Percentiles rank a stretch among this genome's conserved stretches.
phyloP scores from a whole-genome alignment of 2,888 invertebrate species.

The Cynaeus angustus region DNA sequence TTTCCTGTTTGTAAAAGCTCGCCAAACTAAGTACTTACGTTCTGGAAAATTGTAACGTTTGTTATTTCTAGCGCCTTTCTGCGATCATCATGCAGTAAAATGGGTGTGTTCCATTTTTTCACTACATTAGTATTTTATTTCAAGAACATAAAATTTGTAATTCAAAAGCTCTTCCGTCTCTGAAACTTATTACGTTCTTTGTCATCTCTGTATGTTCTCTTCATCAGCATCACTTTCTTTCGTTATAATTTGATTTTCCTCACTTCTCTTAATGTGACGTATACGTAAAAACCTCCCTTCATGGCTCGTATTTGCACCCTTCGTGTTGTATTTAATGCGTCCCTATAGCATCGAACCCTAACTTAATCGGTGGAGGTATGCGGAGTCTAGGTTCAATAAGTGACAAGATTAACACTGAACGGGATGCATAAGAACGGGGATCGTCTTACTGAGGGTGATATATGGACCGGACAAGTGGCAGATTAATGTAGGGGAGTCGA shows the following conservation, averaged over 20 bases:
- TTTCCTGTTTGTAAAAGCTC: no score
- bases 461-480: constrained; percentile 26
- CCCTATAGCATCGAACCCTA: constrained; percentile 5
- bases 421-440: constrained; percentile 24
- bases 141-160: constrained; percentile 16
- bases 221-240: constrained; percentile 3
- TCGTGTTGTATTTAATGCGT: constrained; percentile 22
- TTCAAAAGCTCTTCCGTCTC: constrained; percentile 17
- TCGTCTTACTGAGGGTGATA: constrained; percentile 8
- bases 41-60: no score
- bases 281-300: constrained; percentile 24
- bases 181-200: constrained; percentile 19
- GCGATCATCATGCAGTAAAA: neutral
- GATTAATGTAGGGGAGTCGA: neutral
- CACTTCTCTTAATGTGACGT: constrained; percentile 30
- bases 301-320: constrained; percentile 19
- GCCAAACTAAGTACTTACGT: no score
- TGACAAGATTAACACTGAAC: constrained; percentile 32
- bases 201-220: neutral
- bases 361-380: constrained; percentile 37
- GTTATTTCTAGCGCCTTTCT: neutral
- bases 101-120: constrained; percentile 14
- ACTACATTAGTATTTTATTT: constrained; percentile 10
- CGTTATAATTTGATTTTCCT: constrained; percentile 33
- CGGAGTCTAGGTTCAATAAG: constrained; percentile 14